Evolutionary conservation across 2,113 vertebrate genomes (phyloP), one percentile per base, ranked within the genome.

Genomic region (Muntiacus reevesi): DNA sequence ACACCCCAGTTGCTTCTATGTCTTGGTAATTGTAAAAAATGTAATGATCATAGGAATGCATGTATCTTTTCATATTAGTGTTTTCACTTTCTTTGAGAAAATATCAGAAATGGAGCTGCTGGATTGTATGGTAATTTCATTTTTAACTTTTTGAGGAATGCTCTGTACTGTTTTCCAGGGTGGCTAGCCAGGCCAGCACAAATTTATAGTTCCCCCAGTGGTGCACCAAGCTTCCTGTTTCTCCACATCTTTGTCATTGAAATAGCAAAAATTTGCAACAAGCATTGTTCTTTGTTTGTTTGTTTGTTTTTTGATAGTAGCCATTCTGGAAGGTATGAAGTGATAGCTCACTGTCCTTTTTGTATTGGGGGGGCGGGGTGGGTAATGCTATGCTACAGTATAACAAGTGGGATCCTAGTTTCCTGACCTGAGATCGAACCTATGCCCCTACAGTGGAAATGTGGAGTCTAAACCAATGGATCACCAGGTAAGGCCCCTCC

Each of bases 321-420:
- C 30, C 45, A 54, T 52, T 82, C 47, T 12, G 17, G 19, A 33
- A 23, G 17, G 79, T 52, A 52, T 36, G 21, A 15, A 12, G 33
- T 83, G 50, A 83, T 55, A 83, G 14, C 33, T 83, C 52, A 36
- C 21, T 25, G 21, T n/a, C 12, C 30, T 14, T 23, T 82, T 82
- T 36, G 19, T 11, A 59, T 59, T 59, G 3, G 9, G 2, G 33
- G 5, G 9, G 59, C 0, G 2, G 60, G 59, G 8, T 2, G 1
- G n/a, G n/a, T 36, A 71, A 36, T 36, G 64, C n/a, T 71, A 71
- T 36, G n/a, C 64, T 40, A 23, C 17, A 25, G 36, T 43, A 74
- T 74, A 74, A 21, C 6, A 40, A 14, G 36, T 3, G 7, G 2
- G 71, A 25, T 43, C 71, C 21, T 25, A 74, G 21, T 74, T 43